Percentiles rank a stretch among this genome's conserved stretches.
Evolutionary conservation across 2,113 vertebrate species (phyloP).

Genomic region (Eidolon helvum): DNA sequence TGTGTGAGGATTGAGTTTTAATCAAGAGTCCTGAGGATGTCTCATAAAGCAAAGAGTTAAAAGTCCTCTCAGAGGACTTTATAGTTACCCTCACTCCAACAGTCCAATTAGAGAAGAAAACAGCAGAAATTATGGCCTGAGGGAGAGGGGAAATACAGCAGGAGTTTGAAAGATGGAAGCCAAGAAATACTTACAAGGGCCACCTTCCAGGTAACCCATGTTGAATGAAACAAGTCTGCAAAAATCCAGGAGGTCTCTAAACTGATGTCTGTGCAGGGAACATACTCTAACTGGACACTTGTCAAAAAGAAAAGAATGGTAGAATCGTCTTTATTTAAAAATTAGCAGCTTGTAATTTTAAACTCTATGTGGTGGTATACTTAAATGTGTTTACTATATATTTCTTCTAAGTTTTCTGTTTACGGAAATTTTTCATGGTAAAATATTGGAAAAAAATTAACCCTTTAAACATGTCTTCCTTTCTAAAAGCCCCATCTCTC

Average conservation of each 20-base stretch:
- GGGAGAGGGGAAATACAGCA: not conserved
- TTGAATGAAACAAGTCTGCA: not conserved
- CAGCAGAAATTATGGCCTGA: not conserved
- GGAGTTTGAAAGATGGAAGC: not conserved
- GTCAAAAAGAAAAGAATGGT: not conserved
- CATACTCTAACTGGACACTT: not conserved
- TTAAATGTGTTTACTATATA: not conserved
- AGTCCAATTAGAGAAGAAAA: not conserved
- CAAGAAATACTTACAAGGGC: not conserved
- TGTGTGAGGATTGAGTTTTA: not conserved
- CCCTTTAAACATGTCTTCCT: slow-evolving; percentile 22
- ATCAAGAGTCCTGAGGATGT: slow-evolving; percentile 21
- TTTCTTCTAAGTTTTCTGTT: not conserved
- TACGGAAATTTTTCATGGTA: slow-evolving; percentile 2
- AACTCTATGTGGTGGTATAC: not conserved
- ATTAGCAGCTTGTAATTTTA: not conserved
- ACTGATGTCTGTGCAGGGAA: not conserved
- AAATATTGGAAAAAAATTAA: slow-evolving; percentile 7
- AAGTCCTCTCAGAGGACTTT: not conserved
- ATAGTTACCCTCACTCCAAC: not conserved
- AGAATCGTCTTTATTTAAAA: slow-evolving; percentile 16
- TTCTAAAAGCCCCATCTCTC: slow-evolving; percentile 8
- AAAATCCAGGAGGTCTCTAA: not conserved
- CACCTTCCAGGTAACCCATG: not conserved
- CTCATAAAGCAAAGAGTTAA: not conserved